Conservation (phyloP, 1,140 invertebrate genomes). For the Sogatella furcifera region DNA sequence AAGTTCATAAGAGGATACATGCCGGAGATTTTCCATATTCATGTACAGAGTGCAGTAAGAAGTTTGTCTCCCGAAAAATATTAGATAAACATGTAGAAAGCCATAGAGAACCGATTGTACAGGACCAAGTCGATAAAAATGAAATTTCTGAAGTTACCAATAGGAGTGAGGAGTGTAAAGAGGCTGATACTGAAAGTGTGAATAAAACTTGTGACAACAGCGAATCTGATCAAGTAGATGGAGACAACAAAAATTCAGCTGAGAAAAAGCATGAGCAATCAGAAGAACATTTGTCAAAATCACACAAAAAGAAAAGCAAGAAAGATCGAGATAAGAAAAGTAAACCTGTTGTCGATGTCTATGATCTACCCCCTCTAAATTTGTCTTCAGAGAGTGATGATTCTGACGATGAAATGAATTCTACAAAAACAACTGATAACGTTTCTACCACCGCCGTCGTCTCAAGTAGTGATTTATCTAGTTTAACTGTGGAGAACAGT, state of each 20-base stretch:
- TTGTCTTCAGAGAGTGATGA: conserved; percentile 64
- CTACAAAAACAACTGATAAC: too few relatives aligned
- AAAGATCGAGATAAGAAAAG: conserved; percentile 24
- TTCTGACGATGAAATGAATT: conserved; percentile 45
- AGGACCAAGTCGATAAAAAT: neutral
- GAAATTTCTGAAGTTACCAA: too few relatives aligned
- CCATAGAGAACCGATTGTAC: conserved; percentile 30
- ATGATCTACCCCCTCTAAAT: conserved; percentile 67
- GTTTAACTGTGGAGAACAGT: neutral
- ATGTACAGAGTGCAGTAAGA: conserved; percentile 59
- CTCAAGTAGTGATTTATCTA: too few relatives aligned
- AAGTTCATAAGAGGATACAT: conserved; percentile 72
- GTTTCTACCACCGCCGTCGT: too few relatives aligned
- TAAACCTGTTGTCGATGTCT: conserved; percentile 41
- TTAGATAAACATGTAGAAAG: conserved; percentile 51
- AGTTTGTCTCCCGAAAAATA: conserved; percentile 71
- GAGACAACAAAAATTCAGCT: too few relatives aligned
- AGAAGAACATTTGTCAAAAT: conserved; percentile 1
- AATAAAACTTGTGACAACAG: conserved; percentile 25
- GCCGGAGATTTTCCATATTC: conserved; percentile 53
- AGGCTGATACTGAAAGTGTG: conserved; percentile 28
- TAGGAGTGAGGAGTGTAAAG: neutral
- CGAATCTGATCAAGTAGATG: neutral
- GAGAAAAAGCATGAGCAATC: conserved; percentile 16
- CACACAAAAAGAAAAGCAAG: conserved; percentile 20